phyloP scores from a whole-genome alignment of 2,888 invertebrate species.

The Lordiphosa fenestrarum region DNA sequence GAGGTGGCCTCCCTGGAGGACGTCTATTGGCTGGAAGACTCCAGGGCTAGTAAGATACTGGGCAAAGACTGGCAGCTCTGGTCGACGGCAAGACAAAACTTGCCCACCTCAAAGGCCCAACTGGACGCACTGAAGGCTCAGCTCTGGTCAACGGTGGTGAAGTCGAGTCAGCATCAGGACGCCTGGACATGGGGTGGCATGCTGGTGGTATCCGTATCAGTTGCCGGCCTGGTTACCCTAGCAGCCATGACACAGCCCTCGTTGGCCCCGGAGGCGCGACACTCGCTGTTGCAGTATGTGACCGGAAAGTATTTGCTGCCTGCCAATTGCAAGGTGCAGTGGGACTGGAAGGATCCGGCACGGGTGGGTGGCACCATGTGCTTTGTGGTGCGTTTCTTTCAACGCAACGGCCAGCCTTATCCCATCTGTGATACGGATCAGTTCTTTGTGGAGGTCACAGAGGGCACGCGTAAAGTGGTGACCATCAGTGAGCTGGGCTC shows the following conservation, averaged over 20 bases:
- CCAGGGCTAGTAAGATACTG: conserved; percentile 87
- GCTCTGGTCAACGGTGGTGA: conserved; percentile 92
- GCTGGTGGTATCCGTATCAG: conserved; percentile 93
- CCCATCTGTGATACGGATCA: conserved; percentile 96
- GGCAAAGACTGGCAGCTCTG: conserved; percentile 90
- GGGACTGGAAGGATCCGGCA: conserved; percentile 95
- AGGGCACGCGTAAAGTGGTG: conserved; percentile 89
- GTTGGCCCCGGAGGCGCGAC: conserved; percentile 93
- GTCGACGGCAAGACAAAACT: conserved; percentile 89
- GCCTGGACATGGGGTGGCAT: conserved; percentile 96
- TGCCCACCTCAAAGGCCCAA: conserved; percentile 90
- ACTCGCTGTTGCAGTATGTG: conserved; percentile 93
- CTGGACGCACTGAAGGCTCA: conserved; percentile 89
- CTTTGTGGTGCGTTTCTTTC: conserved; percentile 94
- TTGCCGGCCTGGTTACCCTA: conserved; percentile 92
- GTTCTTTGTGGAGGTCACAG: conserved; percentile 92
- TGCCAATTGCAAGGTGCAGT: conserved; percentile 89
- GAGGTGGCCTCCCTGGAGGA: conserved; percentile 93
- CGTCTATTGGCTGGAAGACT: conserved; percentile 94
- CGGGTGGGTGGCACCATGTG: conserved; percentile 95
- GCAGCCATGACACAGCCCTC: conserved; percentile 96
- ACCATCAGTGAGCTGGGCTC: conserved; percentile 94
- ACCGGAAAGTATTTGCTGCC: conserved; percentile 95
- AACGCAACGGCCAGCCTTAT: conserved; percentile 96
- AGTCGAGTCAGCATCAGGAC: conserved; percentile 91